Base-by-base conservation (phyloP, 2,888 invertebrate genomes). In the Philereme transversata region DNA sequence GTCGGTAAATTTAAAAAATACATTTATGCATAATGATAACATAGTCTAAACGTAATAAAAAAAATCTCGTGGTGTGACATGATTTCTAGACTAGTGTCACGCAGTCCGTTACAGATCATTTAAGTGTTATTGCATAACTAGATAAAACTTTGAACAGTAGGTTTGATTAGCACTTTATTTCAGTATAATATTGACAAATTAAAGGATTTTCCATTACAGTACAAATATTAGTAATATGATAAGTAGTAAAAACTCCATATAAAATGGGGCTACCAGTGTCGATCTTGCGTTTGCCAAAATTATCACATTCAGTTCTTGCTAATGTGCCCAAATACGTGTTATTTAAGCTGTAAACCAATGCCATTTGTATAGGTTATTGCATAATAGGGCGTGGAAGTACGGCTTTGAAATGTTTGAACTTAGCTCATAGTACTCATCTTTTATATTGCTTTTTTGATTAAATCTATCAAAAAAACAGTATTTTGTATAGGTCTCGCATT, bases 401-500 rank as follows among this genome's bases (percentile, higher is more conserved):
- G 56, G n/a, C 58, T 52, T 56, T 62, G 55, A 52, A 52, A 51
- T 58, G 36, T 49, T 51, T 48, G 36, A 41, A 22, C 22, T 22
- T 22, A 22, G 3, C 22, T 22, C n/a, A n/a, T 22, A 2, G 22
- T 22, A 22, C 3, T 22, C 22, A 22, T 22, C 22, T 22, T 22
- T 22, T 22, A 22, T 22, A 22, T 1, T 22, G 22, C 3, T 22
- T 22, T 22, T 22, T 22, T 22, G 22, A 22, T 22, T 2, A 22
- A 22, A 22, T 3, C 22, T 22, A 22, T 22, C 1, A 22, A 22
- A 22, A 22, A 22, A 22, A 22, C 22, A 2, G 22, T 22, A 22
- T 22, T 22, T 22, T 22, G 3, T 22, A 22, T 22, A 22, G 22
- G 22, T 22, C 22, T 22, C 22, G 22, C 22, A 22, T 22, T 22